phyloP scores from a whole-genome alignment of 2,113 vertebrate genomes.

The Holacanthus passer region DNA sequence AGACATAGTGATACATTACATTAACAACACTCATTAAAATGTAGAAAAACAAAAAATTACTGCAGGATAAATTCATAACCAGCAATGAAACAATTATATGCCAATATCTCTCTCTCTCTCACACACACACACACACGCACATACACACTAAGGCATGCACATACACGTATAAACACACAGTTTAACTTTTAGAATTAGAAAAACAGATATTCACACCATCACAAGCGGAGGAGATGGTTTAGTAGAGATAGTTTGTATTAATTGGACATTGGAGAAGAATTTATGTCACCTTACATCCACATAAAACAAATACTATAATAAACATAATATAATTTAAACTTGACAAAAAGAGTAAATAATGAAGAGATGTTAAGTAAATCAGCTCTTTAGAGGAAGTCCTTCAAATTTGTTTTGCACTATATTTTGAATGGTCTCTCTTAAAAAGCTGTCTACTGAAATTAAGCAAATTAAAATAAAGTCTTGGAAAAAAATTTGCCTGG shows the following conservation, averaged over 20 bases:
- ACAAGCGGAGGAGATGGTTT: conserved; percentile 30
- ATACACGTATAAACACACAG: conserved; percentile 35
- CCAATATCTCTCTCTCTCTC: neutral
- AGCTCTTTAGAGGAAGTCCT: conserved; percentile 8
- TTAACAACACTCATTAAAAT: conserved; percentile 25
- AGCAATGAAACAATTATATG: conserved; percentile 30
- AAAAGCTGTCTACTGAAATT: neutral
- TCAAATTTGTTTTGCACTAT: neutral
- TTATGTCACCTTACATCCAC: conserved; percentile 19
- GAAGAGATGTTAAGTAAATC: conserved; percentile 8
- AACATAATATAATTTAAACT: neutral
- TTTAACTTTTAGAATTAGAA: conserved; percentile 34
- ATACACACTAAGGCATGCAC: conserved; percentile 31
- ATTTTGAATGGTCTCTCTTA: neutral
- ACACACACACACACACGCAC: conserved; percentile 31
- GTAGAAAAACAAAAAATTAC: neutral
- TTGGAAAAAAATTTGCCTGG: neutral
- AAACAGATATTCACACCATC: conserved; percentile 19
- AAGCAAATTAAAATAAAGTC: conserved; percentile 6
- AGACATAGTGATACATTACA: conserved; percentile 17
- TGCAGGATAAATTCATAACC: conserved; percentile 23
- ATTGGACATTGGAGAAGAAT: conserved; percentile 28
- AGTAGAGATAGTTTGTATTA: conserved; percentile 8
- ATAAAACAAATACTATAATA: neutral
- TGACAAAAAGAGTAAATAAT: conserved; percentile 5